Conservation (phyloP, 2,888 invertebrate species). For the Cybosia mesomella region DNA sequence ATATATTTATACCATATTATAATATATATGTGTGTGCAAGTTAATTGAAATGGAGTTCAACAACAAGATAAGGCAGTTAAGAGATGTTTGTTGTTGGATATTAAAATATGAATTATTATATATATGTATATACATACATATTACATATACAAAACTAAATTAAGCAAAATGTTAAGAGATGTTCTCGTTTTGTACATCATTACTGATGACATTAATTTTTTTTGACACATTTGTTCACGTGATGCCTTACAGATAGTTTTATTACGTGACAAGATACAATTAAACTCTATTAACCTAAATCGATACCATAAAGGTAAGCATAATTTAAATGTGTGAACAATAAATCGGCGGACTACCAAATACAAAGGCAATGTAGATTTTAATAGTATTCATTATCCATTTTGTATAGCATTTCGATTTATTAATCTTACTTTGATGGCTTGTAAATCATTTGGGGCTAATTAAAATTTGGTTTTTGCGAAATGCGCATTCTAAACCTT, state of each 20-base stretch:
- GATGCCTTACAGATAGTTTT: not conserved
- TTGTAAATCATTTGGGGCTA: conserved; percentile 80
- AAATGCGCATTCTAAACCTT: conserved; percentile 71
- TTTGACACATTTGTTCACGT: not conserved
- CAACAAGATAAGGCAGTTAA: not conserved
- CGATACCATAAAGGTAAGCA: not conserved
- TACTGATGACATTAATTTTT: too few relatives aligned
- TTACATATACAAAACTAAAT: too few relatives aligned
- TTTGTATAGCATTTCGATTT: conserved; percentile 64
- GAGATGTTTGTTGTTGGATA: too few relatives aligned
- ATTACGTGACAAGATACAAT: too few relatives aligned
- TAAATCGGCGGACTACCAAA: conserved; percentile 32
- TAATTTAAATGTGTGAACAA: not conserved
- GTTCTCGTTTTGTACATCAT: too few relatives aligned
- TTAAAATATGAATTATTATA: too few relatives aligned
- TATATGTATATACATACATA: too few relatives aligned
- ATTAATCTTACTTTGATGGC: conserved; percentile 71
- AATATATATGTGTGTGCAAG: too few relatives aligned
- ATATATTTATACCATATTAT: too few relatives aligned
- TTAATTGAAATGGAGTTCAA: too few relatives aligned
- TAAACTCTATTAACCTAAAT: not conserved
- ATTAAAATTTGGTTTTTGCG: conserved; percentile 78
- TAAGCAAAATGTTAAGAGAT: too few relatives aligned
- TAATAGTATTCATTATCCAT: conserved; percentile 44
- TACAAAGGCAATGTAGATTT: conserved; percentile 40